phyloP scores from a whole-genome alignment of 2,113 vertebrate species.

The Phalacrocorax pelagicus region DNA sequence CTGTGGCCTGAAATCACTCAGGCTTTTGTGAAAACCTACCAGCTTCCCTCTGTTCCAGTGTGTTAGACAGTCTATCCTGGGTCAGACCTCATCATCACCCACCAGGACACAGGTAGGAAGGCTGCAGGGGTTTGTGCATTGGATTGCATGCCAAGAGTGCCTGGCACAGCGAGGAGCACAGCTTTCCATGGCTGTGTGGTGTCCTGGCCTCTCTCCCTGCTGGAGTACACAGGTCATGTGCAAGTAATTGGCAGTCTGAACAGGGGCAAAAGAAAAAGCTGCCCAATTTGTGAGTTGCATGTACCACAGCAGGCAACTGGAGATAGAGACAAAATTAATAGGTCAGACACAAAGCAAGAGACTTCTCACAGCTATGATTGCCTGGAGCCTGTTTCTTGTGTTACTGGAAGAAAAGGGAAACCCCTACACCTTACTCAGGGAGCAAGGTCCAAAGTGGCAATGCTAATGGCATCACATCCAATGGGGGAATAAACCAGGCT shows the following conservation, averaged over 20 bases:
- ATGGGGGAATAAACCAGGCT: no score
- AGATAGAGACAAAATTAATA: not conserved
- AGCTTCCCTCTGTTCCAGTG: not conserved
- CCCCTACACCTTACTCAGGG: not conserved
- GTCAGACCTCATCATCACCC: not conserved
- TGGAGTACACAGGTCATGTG: not conserved
- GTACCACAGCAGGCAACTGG: not conserved
- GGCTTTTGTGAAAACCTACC: not conserved
- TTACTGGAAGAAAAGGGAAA: not conserved
- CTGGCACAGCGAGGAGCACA: not conserved
- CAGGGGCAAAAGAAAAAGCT: not conserved
- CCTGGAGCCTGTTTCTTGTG: not conserved
- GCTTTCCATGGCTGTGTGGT: not conserved
- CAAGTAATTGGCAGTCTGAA: not conserved
- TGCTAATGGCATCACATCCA: no score
- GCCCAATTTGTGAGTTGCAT: not conserved
- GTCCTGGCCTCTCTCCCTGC: not conserved
- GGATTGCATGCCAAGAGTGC: not conserved
- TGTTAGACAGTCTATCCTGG: no score
- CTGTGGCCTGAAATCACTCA: not conserved
- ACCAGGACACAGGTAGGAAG: not conserved
- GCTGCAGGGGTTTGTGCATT: not conserved
- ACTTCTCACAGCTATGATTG: not conserved
- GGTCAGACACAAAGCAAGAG: not conserved
- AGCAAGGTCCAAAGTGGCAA: no score